Conservation (phyloP, 2,113 vertebrate genomes). For the Acanthochromis polyacanthus region DNA sequence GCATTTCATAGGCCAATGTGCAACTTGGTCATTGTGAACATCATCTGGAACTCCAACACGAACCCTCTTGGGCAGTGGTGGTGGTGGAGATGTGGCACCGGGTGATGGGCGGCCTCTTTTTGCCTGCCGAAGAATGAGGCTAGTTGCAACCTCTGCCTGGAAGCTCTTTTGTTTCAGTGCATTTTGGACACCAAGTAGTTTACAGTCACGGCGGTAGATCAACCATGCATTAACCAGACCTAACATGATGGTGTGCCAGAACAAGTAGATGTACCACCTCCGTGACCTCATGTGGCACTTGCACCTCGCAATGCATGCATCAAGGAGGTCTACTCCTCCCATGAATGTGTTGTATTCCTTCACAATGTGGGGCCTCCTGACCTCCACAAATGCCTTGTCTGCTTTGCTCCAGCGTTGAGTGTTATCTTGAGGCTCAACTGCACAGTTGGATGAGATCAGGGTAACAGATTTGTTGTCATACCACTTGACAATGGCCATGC, state of each 20-base stretch:
- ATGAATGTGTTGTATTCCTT: conserved; percentile 13
- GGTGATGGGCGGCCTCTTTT: not conserved
- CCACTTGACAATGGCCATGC: not conserved
- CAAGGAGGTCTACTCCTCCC: not conserved
- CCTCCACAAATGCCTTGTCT: no score
- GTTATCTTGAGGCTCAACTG: no score
- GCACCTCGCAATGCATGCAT: not conserved
- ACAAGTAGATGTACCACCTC: conserved; percentile 20
- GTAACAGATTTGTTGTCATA: conserved; percentile 17
- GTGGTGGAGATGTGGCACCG: not conserved
- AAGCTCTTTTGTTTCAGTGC: conserved; percentile 25
- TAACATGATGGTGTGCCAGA: conserved; percentile 1
- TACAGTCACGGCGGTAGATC: not conserved
- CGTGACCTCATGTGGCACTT: conserved; percentile 17
- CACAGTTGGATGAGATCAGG: conserved; percentile 6
- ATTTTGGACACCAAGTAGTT: conserved; percentile 26
- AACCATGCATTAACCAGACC: no score
- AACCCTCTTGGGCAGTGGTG: not conserved
- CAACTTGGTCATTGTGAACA: conserved; percentile 7
- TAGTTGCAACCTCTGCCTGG: conserved; percentile 14
- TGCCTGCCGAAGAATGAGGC: not conserved
- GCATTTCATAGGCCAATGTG: conserved; percentile 8
- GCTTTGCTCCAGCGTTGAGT: no score
- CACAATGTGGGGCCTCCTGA: not conserved
- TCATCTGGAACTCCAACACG: conserved; percentile 19